These are phyloP conservation scores for Gastrophysa polygoni DNA, from an alignment of 2,888 invertebrate species.

Conservation along the genomic window DNA sequence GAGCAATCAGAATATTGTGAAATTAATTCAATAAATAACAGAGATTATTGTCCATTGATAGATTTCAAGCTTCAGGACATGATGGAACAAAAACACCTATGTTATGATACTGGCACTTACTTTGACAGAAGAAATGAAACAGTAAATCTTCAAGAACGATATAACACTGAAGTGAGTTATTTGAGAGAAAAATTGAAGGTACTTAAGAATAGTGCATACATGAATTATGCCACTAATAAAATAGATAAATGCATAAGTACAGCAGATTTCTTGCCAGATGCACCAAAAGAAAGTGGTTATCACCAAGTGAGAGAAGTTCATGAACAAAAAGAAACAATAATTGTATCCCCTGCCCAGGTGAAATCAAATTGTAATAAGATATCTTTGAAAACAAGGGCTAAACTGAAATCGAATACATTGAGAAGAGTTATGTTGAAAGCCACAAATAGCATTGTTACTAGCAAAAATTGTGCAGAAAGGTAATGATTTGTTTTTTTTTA, in stretches of 20 bases:
- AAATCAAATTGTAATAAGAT: slow-evolving; percentile 36
- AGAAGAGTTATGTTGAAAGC: slow-evolving; percentile 32
- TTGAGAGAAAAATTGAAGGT: slow-evolving; percentile 50
- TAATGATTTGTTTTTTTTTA: background rate
- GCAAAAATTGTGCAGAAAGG: slow-evolving; percentile 20
- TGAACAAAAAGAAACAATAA: background rate
- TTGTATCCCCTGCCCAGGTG: slow-evolving; percentile 18
- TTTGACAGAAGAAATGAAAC: slow-evolving; percentile 51
- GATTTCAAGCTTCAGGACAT: slow-evolving; percentile 38
- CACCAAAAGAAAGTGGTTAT: background rate
- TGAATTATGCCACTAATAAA: slow-evolving; percentile 15
- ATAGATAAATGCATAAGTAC: slow-evolving; percentile 15
- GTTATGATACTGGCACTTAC: slow-evolving; percentile 52
- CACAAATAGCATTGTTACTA: slow-evolving; percentile 2
- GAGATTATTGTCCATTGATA: slow-evolving; percentile 38
- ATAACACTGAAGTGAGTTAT: slow-evolving; percentile 50
- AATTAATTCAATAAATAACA: slow-evolving; percentile 23
- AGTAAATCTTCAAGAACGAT: slow-evolving; percentile 46
- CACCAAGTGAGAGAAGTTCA: background rate
- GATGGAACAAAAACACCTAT: slow-evolving; percentile 33
- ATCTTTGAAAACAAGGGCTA: slow-evolving; percentile 35
- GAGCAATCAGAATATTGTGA: slow-evolving; percentile 20
- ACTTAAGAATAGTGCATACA: slow-evolving; percentile 42
- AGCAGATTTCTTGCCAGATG: slow-evolving; percentile 1
- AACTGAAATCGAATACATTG: slow-evolving; percentile 23